Percentiles rank a stretch among this genome's conserved stretches.
phyloP scores from a whole-genome alignment of 2,797 vertebrate species.

The Lophotriccus pileatus region DNA sequence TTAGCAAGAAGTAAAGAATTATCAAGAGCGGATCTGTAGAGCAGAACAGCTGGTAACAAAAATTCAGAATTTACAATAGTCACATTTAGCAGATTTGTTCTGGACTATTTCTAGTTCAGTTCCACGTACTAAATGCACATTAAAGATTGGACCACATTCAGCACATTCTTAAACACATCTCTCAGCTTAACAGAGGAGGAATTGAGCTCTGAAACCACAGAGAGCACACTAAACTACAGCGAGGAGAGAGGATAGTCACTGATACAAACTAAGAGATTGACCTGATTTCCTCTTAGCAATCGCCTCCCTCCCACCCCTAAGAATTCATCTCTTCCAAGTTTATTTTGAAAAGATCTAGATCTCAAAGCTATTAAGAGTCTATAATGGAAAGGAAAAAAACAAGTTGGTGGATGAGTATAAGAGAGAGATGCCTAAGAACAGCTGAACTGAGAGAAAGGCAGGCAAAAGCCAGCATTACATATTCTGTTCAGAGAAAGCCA shows the following conservation, averaged over 20 bases:
- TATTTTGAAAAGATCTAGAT: background rate
- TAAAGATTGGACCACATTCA: background rate
- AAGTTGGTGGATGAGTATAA: background rate
- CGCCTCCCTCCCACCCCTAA: background rate
- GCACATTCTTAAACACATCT: background rate
- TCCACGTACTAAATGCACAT: background rate
- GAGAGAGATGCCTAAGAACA: background rate
- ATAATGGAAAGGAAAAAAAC: background rate
- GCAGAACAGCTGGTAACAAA: background rate
- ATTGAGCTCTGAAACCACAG: background rate
- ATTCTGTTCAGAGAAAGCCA: constrained; percentile 23
- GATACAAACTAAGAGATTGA: background rate
- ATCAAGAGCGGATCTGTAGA: background rate
- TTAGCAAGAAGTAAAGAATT: background rate
- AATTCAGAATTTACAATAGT: background rate
- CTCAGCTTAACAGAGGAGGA: background rate
- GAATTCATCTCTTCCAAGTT: background rate
- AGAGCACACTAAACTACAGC: background rate
- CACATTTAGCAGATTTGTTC: background rate
- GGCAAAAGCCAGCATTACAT: constrained; percentile 13
- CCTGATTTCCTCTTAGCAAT: background rate
- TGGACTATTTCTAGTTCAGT: background rate
- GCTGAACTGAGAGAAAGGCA: constrained; percentile 1
- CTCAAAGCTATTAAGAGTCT: background rate
- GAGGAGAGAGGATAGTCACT: background rate